Conservation (phyloP, 2,888 invertebrate species). For the Caenorhabditis macrosperma region DNA sequence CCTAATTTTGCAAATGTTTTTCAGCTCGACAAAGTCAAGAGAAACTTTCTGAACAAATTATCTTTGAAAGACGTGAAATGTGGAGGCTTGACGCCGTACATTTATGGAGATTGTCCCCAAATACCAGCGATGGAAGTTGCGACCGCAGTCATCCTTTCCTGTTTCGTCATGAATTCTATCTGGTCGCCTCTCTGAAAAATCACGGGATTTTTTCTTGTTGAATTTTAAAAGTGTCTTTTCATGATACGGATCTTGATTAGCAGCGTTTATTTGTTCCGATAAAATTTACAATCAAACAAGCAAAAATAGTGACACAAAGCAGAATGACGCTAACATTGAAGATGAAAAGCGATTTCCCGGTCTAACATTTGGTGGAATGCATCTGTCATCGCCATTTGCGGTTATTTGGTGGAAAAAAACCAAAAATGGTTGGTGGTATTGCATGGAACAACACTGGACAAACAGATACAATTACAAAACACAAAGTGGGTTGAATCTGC, state of each 20-base stretch:
- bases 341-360: neutral
- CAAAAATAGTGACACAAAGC: slow-evolving; percentile 10
- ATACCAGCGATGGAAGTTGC: slow-evolving; percentile 53
- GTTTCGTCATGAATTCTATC: slow-evolving; percentile 59
- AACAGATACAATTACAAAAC: slow-evolving; percentile 10
- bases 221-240: too few species aligned
- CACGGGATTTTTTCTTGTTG: too few species aligned
- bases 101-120: slow-evolving; percentile 52
- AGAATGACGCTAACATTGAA: slow-evolving; percentile 12
- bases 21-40: slow-evolving; percentile 47
- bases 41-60: slow-evolving; percentile 58
- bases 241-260: slow-evolving; percentile 46
- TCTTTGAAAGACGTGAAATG: neutral
- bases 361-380: neutral
- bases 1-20: slow-evolving; percentile 55
- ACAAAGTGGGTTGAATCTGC: slow-evolving; percentile 8
- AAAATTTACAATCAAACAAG: slow-evolving; percentile 39
- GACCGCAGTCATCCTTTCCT: slow-evolving; percentile 30
- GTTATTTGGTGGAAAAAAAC: slow-evolving; percentile 51
- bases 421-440: slow-evolving; percentile 44
- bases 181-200: slow-evolving; percentile 20
- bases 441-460: slow-evolving; percentile 55
- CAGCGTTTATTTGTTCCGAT: slow-evolving; percentile 35
- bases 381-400: slow-evolving; percentile 32
- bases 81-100: neutral